phyloP scores from a whole-genome alignment of 2,113 vertebrate genomes.

The Hyla sarda region DNA sequence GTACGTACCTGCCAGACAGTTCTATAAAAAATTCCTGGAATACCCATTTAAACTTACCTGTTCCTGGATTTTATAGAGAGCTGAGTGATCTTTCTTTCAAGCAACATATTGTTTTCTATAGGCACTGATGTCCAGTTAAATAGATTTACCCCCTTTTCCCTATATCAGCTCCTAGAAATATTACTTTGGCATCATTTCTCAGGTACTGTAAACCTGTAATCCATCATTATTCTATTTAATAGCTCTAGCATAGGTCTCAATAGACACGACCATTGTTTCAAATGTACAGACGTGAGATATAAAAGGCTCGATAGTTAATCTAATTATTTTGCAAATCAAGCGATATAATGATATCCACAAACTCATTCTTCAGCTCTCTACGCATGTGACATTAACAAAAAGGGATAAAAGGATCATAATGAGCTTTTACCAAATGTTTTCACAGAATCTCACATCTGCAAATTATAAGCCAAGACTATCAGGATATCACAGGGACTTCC shows the following conservation, averaged over 20 bases:
- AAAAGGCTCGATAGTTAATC: constrained; percentile 30
- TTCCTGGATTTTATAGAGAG: too few species aligned
- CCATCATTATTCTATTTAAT: background rate
- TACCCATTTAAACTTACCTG: too few species aligned
- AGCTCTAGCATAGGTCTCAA: background rate
- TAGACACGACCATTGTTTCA: background rate
- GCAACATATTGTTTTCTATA: background rate
- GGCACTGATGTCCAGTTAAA: background rate
- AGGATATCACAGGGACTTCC: background rate
- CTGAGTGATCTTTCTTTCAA: background rate
- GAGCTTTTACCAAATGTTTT: constrained; percentile 32
- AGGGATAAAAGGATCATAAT: constrained; percentile 45
- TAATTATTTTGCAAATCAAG: constrained; percentile 42
- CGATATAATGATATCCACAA: constrained; percentile 23
- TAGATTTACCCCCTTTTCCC: background rate
- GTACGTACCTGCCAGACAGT: too few species aligned
- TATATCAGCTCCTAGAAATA: background rate
- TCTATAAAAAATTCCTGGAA: too few species aligned
- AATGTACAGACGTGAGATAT: background rate
- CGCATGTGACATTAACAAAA: constrained; percentile 25
- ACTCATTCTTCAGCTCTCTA: constrained; percentile 25
- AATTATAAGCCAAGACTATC: constrained; percentile 23
- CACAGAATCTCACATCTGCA: constrained; percentile 34
- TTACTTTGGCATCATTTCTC: background rate
- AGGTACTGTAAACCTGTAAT: background rate